These are phyloP conservation scores for Anguilla marmorata DNA, from an alignment of 2,797 vertebrate species.

Conservation along the genomic window DNA sequence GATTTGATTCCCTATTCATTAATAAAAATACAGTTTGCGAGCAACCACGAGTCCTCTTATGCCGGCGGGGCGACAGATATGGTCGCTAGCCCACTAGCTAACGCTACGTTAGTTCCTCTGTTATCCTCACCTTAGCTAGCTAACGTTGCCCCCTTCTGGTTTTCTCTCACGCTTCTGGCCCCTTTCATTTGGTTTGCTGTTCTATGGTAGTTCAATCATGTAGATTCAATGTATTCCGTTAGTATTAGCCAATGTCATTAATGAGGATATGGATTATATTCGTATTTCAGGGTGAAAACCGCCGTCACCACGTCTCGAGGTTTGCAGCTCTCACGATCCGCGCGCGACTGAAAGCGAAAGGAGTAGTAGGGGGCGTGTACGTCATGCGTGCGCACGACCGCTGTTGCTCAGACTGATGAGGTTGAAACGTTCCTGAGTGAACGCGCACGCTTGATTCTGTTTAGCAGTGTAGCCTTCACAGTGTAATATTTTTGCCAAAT, in stretches of 20 bases:
- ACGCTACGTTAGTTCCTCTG: constrained; percentile 29
- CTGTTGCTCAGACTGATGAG: not conserved
- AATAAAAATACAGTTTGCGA: not conserved
- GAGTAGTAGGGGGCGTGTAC: constrained; percentile 54
- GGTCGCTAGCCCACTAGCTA: constrained; percentile 17
- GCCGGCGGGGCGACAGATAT: constrained; percentile 19
- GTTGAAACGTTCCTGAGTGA: not conserved
- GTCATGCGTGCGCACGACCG: constrained; percentile 25
- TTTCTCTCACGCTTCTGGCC: constrained; percentile 59
- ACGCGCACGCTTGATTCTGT: constrained; percentile 4
- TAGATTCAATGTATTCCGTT: constrained; percentile 36
- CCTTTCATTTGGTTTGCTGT: constrained; percentile 58
- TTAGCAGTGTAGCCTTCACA: not conserved
- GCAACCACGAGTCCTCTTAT: constrained; percentile 18
- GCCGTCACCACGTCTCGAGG: constrained; percentile 69
- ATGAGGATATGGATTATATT: constrained; percentile 47
- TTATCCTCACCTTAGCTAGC: constrained; percentile 49
- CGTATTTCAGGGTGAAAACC: constrained; percentile 68
- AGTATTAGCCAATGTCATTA: constrained; percentile 53
- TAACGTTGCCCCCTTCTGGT: constrained; percentile 58
- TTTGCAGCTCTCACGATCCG: constrained; percentile 70
- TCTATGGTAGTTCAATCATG: constrained; percentile 51
- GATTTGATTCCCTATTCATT: constrained; percentile 1
- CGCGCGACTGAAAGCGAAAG: constrained; percentile 67
- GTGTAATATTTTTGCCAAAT: not conserved